Conservation (phyloP, 2,113 vertebrate genomes). For the Chaetodon auriga region DNA sequence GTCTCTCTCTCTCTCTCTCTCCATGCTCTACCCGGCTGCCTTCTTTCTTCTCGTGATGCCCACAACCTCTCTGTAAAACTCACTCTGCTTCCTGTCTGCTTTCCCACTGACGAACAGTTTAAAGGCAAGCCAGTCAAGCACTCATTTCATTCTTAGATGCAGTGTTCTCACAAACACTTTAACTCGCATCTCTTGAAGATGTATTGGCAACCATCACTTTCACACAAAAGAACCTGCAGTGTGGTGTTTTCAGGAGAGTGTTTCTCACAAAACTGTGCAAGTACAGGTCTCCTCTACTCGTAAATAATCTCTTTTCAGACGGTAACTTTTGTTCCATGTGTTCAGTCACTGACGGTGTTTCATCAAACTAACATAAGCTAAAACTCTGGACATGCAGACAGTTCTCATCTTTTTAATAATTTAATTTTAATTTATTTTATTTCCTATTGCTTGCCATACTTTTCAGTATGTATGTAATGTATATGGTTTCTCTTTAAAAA, state of each 20-base stretch:
- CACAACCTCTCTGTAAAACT: conserved; percentile 49
- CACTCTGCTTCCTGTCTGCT: conserved; percentile 50
- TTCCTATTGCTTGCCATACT: conserved; percentile 58
- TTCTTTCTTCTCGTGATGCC: conserved; percentile 55
- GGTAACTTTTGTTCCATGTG: background rate
- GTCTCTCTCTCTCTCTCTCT: conserved; percentile 26
- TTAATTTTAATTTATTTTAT: conserved; percentile 40
- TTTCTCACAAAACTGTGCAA: conserved; percentile 27
- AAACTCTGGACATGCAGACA: conserved; percentile 15
- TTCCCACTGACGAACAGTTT: conserved; percentile 35
- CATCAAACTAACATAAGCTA: background rate
- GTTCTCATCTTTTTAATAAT: conserved; percentile 9
- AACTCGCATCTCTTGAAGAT: conserved; percentile 29
- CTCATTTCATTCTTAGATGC: conserved; percentile 26
- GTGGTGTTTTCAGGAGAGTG: conserved; percentile 17
- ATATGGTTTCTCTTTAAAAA: conserved; percentile 55
- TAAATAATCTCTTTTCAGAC: conserved; percentile 15
- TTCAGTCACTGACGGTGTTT: conserved; percentile 1
- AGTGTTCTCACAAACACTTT: conserved; percentile 35
- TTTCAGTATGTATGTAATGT: conserved; percentile 57
- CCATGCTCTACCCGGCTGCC: conserved; percentile 39
- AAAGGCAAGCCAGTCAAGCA: conserved; percentile 17
- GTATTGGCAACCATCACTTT: conserved; percentile 21
- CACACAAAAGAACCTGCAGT: background rate
- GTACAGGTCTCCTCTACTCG: conserved; percentile 8